Base-by-base conservation (phyloP, 2,888 invertebrate species). In the Lymantria monacha region DNA sequence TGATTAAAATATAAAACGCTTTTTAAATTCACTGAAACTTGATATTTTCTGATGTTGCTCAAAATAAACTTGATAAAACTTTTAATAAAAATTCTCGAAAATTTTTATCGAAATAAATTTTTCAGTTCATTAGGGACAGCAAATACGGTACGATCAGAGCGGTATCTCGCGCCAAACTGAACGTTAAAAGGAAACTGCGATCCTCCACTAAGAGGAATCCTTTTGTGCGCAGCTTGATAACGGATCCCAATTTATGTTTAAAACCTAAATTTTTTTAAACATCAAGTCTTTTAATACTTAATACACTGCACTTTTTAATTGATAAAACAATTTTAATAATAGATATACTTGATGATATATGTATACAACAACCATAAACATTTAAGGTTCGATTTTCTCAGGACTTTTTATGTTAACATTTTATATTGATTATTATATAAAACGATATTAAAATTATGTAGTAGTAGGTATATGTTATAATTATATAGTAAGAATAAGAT, bases 121-220 rank as follows among this genome's bases (percentile, higher is more conserved):
- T 33, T 5, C 10, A 8, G 33, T 33, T 33, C 33, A 8, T 8
- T 1, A 10, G 7, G 12, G 12, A n/a, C 7, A 38, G 38, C 38
- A n/a, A 38, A 7, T n/a, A n/a, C 38, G 12, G n/a, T n/a, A 38
- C 38, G 38, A 38, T 38, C 40, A 14, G 14, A n/a, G 40, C 46
- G 46, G 46, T 37, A 38, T 36, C 33, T 46, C 38, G 30, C 46
- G 46, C 38, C 38, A 38, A 46, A 38, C 46, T 46, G 46, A 37
- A n/a, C 38, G 5, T 9, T 44, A 13, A 22, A 14, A 12, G 30
- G 31, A n/a, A 12, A 38, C 38, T 12, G 38, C n/a, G 11, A 38
- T 38, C 38, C 38, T n/a, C 38, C 1, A 38, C 38, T 38, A n/a
- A 38, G 12, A 38, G n/a, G 38, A 38, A 10, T 38, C 38, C 38